Evolutionary conservation across 23 tunicate species (phyloP).

Genomic region (Diplosoma virens): DNA sequence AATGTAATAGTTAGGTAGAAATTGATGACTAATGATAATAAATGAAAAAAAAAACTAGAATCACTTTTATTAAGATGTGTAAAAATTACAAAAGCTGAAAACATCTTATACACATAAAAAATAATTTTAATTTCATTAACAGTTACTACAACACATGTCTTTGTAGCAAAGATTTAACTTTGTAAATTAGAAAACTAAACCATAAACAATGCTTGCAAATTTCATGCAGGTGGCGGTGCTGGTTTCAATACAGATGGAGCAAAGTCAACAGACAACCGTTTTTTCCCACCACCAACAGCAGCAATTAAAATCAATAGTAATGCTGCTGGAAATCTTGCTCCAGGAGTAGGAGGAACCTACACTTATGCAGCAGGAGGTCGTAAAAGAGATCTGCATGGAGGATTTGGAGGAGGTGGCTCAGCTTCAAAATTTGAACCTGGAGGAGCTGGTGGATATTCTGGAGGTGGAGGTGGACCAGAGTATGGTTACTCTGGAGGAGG

Average conservation of each 20-base stretch:
- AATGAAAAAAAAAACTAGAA: too few relatives aligned
- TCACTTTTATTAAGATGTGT: too few relatives aligned
- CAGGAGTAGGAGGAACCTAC: conserved; percentile 64
- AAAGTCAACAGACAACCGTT: conserved; percentile 66
- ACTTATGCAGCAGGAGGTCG: conserved; percentile 11
- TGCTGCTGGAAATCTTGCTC: conserved; percentile 30
- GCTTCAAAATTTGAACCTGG: conserved; percentile 85
- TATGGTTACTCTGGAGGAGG: conserved; percentile 97
- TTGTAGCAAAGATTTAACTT: too few relatives aligned
- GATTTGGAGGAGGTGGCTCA: conserved; percentile 99
- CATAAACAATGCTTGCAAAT: too few relatives aligned
- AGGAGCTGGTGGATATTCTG: conserved; percentile 99
- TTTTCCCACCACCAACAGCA: conserved; percentile 55
- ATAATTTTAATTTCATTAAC: too few relatives aligned
- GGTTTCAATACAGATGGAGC: conserved; percentile 72
- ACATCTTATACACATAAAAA: too few relatives aligned
- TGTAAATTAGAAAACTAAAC: too few relatives aligned
- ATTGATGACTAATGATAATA: too few relatives aligned
- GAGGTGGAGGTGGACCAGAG: conserved; percentile 95
- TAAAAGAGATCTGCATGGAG: conserved; percentile 41
- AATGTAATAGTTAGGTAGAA: too few relatives aligned
- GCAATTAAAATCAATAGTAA: conserved; percentile 61
- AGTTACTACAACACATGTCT: too few relatives aligned
- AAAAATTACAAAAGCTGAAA: too few relatives aligned
- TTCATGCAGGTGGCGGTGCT: conserved; percentile 95